Evolutionary conservation across 2,113 vertebrate species (phyloP).

Genomic region (Campylorhamphus procurvoides): DNA sequence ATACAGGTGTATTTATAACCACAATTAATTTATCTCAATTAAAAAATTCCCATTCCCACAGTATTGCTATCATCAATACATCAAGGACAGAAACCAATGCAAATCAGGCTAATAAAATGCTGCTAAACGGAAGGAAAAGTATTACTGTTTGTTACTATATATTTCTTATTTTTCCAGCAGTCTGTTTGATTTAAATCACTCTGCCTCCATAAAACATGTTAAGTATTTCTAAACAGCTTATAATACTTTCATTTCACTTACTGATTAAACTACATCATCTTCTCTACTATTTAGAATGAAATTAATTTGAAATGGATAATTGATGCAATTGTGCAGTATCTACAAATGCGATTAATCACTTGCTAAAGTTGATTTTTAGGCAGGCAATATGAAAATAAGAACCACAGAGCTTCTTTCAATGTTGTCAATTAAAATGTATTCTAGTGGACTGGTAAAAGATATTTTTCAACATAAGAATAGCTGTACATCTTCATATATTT

Average conservation of each 20-base stretch:
- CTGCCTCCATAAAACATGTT: not conserved
- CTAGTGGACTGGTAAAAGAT: not conserved
- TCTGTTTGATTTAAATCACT: slow-evolving; percentile 13
- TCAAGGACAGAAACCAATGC: not conserved
- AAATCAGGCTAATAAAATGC: not conserved
- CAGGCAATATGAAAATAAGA: slow-evolving; percentile 24
- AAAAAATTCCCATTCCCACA: not conserved
- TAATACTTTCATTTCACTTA: slow-evolving; percentile 42
- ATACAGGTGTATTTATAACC: not conserved
- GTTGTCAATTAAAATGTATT: slow-evolving; percentile 31
- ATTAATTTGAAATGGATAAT: slow-evolving; percentile 47
- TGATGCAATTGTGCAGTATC: slow-evolving; percentile 12
- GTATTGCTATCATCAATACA: not conserved
- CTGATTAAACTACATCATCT: slow-evolving; percentile 43
- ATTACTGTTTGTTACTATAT: not conserved
- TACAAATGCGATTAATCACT: slow-evolving; percentile 51
- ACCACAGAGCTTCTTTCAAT: slow-evolving; percentile 14
- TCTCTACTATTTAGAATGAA: slow-evolving; percentile 51
- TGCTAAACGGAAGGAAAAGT: not conserved
- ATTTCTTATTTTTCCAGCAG: slow-evolving; percentile 6
- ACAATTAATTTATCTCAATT: not conserved
- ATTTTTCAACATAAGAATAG: slow-evolving; percentile 12
- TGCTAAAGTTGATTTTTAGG: slow-evolving; percentile 31
- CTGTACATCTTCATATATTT: slow-evolving; percentile 24
- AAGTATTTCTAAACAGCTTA: slow-evolving; percentile 34